Percentiles rank a stretch among this genome's conserved stretches.
These are phyloP conservation scores for Sturmia bella DNA, from an alignment of 2,888 invertebrate genomes.

Conservation along the genomic window DNA sequence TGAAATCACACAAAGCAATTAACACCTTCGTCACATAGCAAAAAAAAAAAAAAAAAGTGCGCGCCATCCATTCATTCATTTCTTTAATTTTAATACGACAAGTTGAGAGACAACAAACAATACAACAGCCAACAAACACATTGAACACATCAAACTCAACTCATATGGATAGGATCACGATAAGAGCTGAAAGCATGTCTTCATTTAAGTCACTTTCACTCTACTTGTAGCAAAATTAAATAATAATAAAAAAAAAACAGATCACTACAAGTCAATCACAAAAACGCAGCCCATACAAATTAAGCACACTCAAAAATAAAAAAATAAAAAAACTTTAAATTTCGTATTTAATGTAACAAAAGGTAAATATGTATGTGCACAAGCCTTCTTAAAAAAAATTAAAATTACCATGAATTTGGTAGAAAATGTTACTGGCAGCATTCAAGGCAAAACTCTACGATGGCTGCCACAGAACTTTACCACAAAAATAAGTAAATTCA, in stretches of 20 bases:
- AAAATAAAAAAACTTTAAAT: slow-evolving; percentile 10
- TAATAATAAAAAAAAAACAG: slow-evolving; percentile 4
- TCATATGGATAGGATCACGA: slow-evolving; percentile 45
- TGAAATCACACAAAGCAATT: slow-evolving; percentile 72
- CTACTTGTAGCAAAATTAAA: slow-evolving; percentile 21
- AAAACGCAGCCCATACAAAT: neutral
- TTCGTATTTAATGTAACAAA: neutral
- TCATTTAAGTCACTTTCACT: slow-evolving; percentile 71
- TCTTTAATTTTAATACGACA: slow-evolving; percentile 46
- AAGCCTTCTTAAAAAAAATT: neutral
- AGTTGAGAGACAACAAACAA: neutral
- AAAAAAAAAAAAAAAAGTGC: slow-evolving; percentile 33
- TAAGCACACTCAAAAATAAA: slow-evolving; percentile 6
- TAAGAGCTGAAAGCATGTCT: slow-evolving; percentile 72
- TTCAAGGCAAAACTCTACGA: slow-evolving; percentile 39
- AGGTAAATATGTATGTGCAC: neutral
- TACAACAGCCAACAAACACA: slow-evolving; percentile 43
- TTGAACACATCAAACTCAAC: slow-evolving; percentile 41
- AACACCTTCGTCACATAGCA: slow-evolving; percentile 78
- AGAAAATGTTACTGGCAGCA: slow-evolving; percentile 12
- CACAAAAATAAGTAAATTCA: neutral
- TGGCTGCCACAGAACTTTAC: neutral
- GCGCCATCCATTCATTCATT: slow-evolving; percentile 45
- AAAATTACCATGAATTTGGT: slow-evolving; percentile 46
- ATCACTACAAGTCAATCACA: slow-evolving; percentile 20